Conservation (phyloP, 1,140 invertebrate genomes). For the Euura lappo region DNA sequence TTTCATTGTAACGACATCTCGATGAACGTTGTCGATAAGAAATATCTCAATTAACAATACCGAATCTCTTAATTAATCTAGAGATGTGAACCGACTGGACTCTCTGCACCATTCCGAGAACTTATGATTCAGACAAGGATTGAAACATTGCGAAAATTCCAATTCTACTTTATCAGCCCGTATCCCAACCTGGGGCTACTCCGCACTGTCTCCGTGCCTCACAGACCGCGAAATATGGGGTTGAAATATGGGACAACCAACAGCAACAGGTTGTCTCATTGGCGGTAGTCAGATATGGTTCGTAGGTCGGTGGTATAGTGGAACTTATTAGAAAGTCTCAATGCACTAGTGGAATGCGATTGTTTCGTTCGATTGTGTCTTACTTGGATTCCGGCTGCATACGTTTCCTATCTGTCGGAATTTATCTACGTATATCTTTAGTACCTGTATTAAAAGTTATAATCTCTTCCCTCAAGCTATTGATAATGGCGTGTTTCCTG, state of each 20-base stretch:
- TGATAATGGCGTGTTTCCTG: no score
- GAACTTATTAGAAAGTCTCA: conserved; percentile 36
- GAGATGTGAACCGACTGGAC: not conserved
- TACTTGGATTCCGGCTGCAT: conserved; percentile 38
- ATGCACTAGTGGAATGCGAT: conserved; percentile 34
- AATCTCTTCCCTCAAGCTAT: no score
- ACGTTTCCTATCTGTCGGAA: no score
- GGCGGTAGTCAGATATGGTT: not conserved
- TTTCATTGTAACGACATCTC: not conserved
- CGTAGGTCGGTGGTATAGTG: not conserved
- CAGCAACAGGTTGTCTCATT: not conserved
- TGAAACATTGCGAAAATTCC: no score
- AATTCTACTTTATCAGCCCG: no score
- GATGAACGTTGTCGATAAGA: not conserved
- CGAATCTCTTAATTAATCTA: conserved; percentile 5
- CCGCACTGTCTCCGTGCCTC: no score
- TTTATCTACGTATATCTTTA: no score
- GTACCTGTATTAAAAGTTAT: no score
- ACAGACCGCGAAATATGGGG: no score
- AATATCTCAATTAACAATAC: not conserved
- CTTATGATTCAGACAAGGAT: no score
- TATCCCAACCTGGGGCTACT: no score
- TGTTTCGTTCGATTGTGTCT: conserved; percentile 41
- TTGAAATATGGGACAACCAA: not conserved
- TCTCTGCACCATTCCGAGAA: no score